A percentile compares a stretch with the other conserved stretches of the same genome.
Evolutionary conservation across 2,113 vertebrate species (phyloP).

Genomic region (Bubo blakistoni): DNA sequence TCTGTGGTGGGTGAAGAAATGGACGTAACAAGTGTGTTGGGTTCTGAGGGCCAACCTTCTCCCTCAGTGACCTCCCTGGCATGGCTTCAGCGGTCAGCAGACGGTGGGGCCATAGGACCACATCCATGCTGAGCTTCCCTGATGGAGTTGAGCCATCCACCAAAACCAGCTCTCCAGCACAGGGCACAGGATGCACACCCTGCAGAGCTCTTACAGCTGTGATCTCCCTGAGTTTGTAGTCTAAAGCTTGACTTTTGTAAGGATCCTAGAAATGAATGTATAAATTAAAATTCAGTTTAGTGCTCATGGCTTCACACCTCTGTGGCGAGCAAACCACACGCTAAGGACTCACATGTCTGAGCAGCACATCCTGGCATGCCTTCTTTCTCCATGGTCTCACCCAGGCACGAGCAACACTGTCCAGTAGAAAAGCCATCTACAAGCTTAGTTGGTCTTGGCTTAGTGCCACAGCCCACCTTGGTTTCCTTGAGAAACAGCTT

Average conservation of each 20-base stretch:
- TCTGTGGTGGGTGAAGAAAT: background rate
- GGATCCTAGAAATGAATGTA: background rate
- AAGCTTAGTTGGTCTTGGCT: background rate
- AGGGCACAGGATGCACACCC: background rate
- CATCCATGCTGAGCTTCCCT: background rate
- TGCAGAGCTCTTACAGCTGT: background rate
- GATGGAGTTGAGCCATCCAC: background rate
- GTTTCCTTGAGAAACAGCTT: background rate
- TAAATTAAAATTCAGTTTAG: background rate
- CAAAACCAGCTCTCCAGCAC: background rate
- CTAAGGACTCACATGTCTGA: background rate
- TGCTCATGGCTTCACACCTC: background rate
- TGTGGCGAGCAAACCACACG: background rate
- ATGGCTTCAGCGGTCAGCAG: background rate
- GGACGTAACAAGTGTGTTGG: background rate
- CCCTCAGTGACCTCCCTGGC: background rate
- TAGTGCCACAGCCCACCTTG: background rate
- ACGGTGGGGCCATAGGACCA: background rate
- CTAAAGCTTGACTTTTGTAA: background rate
- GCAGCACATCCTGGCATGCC: background rate
- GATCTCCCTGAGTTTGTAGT: background rate
- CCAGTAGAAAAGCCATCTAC: background rate
- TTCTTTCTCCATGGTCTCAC: background rate
- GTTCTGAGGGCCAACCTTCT: background rate
- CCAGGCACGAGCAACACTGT: background rate